A percentile compares a stretch with the other conserved stretches of the same genome.
Conservation (phyloP, 1,140 invertebrate genomes). For the fruit fly (Drosophila melanogaster) region Release_6_plus_ISO1_MT NT_037436.4:21719001-21719500, state of each 20-base stretch:
- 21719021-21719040: constrained; percentile 26
- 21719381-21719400: constrained; percentile 25
- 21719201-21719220: constrained; percentile 79
- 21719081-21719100: constrained; percentile 19
- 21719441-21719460: constrained; percentile 36
- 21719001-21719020: constrained; percentile 71
- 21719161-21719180: constrained; percentile 80
- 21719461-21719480: constrained; percentile 52
- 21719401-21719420: constrained; percentile 62
- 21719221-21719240: constrained; percentile 72
- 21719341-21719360: constrained; percentile 61
- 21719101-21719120: constrained; percentile 14
- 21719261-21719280: constrained; percentile 78
- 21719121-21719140: constrained; percentile 25
- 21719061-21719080: constrained; percentile 69
- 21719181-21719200: constrained; percentile 83
- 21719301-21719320: constrained; percentile 62
- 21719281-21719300: constrained; percentile 47
- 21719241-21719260: constrained; percentile 64
- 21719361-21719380: constrained; percentile 7
- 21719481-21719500: constrained; percentile 47
- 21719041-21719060: constrained; percentile 18
- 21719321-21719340: constrained; percentile 64
- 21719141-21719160: constrained; percentile 80
- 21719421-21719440: constrained; percentile 83